Evolutionary conservation across 2,113 vertebrate species (phyloP), one percentile per base, ranked within the genome.

Genomic region (Cinclus mexicanus): DNA sequence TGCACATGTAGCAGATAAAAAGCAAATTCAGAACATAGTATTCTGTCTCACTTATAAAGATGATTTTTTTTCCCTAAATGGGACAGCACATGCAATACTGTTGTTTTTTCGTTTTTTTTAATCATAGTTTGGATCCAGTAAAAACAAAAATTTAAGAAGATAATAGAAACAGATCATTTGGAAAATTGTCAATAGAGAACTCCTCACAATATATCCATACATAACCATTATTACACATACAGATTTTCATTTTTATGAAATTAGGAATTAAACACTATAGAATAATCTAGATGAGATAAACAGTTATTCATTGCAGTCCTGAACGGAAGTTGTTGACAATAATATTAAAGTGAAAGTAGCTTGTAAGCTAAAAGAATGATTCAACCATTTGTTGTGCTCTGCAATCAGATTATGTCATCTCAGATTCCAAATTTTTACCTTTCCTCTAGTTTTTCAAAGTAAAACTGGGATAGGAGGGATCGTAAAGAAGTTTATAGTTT

Each of bases 251-350:
- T 92, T 83, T 33, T 50, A 57, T 72, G 77, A 60, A 78, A 13
- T 93, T 90, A 78, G 39, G 49, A 89, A 77, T 90, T 68, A 82
- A 92, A 84, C 59, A 91, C 60, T 44, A 74, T 55, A 89, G 31
- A 50, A 50, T 75, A 91, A 63, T 87, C 61, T 46, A 82, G 44
- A 71, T 79, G 60, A 87, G 65, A 87, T 74, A 93, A 93, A 86
- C 33, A 76, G 67, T 86, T 68, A 47, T 26, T 83, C 56, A 56
- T 28, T 70, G 44, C 64, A 89, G 18, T 81, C 31, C 64, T 89
- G 65, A 80, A 46, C 84, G 57, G n/a, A 52, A 82, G 44, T 59
- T 75, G 76, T 81, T 94, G 94, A 44, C 35, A 90, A 26, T 82
- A 53, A 41, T 60, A 91, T 60, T 94, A 53, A 89, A 87, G 80